Evolutionary conservation across 2,888 invertebrate genomes (phyloP), one percentile per base, ranked within the genome.

Genomic region (Rutpela maculata): DNA sequence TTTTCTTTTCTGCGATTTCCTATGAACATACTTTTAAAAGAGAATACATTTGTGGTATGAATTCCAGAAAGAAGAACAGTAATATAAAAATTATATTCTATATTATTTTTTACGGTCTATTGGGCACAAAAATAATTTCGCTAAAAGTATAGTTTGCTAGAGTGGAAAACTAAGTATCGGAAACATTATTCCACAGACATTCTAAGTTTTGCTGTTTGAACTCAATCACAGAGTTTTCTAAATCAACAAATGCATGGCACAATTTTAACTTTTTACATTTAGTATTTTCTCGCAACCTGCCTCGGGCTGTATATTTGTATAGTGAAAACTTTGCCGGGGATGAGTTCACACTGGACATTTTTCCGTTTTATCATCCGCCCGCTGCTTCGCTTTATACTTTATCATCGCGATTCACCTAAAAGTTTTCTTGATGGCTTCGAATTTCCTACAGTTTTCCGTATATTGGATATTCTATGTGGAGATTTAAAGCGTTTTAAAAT

Each of bases 271-370:
- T 67, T 65, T 55, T 50, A 26, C 55, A 55, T 67, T 67, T 67
- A 67, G 67, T 19, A 67, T 67, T 67, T 67, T 22, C 67, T 26
- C 22, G 67, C 67, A 55, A 55, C 22, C 15, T 26, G 26, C 26
- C 11, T 43, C 19, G 26, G 67, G n/a, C 50, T 68, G 17, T 38
- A 26, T 69, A 69, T 69, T 70, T 70, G 69, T 38, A 70, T 70
- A 57, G 69, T 19, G 38, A 19, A 38, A 70, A 70, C 59, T 70
- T 70, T 59, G 35, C 19, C 38, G 35, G 31, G 68, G 59, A 38
- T 19, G 17, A 19, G n/a, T n/a, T 35, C 19, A 18, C 31, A 56
- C 55, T 19, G 69, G 69, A 57, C 38, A 70, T 31, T 70, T 70
- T 57, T 35, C 9, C 31, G 18, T 57, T 70, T 70, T 70, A 59